These are phyloP conservation scores for Gavia stellata DNA, from an alignment of 2,113 vertebrate species.

Conservation along the genomic window DNA sequence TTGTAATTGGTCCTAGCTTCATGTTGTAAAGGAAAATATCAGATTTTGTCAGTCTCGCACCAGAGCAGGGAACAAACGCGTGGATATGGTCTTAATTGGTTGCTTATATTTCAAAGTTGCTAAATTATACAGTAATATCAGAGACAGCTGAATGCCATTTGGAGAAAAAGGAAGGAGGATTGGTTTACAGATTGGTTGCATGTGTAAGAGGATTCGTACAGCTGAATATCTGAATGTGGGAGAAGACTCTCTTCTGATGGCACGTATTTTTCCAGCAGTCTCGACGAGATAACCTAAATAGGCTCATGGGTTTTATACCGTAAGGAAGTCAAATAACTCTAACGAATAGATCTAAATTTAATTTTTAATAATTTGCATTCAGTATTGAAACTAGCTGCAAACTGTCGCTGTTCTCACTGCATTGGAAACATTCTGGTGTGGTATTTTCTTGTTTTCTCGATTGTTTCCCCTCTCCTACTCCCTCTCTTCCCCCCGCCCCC, in stretches of 20 bases:
- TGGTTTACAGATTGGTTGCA: conserved; percentile 27
- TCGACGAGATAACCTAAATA: neutral
- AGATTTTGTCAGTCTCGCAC: conserved; percentile 44
- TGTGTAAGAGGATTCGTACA: neutral
- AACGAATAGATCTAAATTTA: neutral
- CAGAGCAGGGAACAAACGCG: conserved; percentile 23
- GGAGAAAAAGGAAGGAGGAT: neutral
- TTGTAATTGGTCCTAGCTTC: conserved; percentile 37
- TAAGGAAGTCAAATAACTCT: neutral
- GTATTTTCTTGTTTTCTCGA: neutral
- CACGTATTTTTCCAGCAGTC: neutral
- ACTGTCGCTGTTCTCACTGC: neutral
- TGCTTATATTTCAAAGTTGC: conserved; percentile 62
- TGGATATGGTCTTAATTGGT: conserved; percentile 53
- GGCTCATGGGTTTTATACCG: neutral
- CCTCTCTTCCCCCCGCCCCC: neutral
- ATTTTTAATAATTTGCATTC: neutral
- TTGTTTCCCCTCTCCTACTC: accelerated
- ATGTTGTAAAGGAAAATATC: conserved; percentile 2
- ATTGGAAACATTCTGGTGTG: neutral
- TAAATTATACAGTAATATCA: conserved; percentile 51
- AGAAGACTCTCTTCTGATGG: neutral
- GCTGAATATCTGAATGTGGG: neutral
- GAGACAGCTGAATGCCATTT: conserved; percentile 40
- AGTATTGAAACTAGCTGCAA: neutral